Evolutionary conservation across 2,113 vertebrate genomes (phyloP), one percentile per base, ranked within the genome.

Genomic region (Alexandromys fortis): DNA sequence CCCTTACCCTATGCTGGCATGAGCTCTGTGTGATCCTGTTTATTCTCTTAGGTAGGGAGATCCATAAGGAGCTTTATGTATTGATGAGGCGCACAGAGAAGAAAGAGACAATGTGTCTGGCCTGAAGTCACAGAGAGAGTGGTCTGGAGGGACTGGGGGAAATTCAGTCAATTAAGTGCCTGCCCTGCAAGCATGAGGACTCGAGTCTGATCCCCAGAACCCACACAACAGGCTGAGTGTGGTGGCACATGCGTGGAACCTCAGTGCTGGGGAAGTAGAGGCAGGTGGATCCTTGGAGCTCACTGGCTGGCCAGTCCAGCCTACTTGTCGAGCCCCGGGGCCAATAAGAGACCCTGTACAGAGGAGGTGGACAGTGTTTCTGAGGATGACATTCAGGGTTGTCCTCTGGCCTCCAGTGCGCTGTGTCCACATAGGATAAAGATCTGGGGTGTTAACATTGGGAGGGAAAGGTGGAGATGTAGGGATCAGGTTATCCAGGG

Each of bases 21-120:
- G 6, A 6, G 77, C 7, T 3, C 0, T 9, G 28, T 47, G 3
- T 0, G 0, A 30, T 22, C 75, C n/a, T 33, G 1, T 68, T n/a
- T 70, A 47, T 22, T 47, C 85, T 90, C 78, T 16, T 67, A 63
- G 14, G 42, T 77, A n/a, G 73, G 30, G 65, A 87, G 83, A 10
- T 1, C 88, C 65, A 2, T 38, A 73, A 6, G 85, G 76, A 49
- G 65, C 21, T 21, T 92, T 19, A 12, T n/a, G 28, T 67, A 22
- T 8, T 45, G 68, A 61, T 13, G 89, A 75, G n/a, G 42, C 0
- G 1, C 0, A 7, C 42, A 2, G 83, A 47, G 96, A 87, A 61
- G 93, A 88, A 85, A 95, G 95, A 96, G 76, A 93, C 21, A 42
- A 42, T 38, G 70, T 47, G 22, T 68, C 58, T 77, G 38, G 10